These are phyloP conservation scores for Nymphalis urticae DNA, from an alignment of 2,888 invertebrate genomes.

Conservation along the genomic window DNA sequence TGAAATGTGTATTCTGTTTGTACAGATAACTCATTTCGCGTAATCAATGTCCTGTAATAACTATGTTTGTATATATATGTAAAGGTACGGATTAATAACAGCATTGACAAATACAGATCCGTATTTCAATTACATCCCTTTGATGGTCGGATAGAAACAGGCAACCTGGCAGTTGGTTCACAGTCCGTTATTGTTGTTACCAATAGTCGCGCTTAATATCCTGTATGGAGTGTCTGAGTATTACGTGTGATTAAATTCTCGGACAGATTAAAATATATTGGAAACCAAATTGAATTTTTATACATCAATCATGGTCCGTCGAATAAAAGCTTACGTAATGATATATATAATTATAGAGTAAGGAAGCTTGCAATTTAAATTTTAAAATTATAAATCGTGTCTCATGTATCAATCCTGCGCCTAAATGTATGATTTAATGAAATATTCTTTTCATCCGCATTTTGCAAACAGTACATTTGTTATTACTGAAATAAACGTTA, in stretches of 20 bases:
- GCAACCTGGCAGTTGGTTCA: conserved; percentile 3
- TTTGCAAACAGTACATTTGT: no score
- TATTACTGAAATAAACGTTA: no score
- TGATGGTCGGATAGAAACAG: conserved; percentile 12
- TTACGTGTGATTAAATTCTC: conserved; percentile 2
- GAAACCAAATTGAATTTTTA: no score
- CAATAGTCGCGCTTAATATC: conserved; percentile 11
- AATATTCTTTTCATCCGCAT: no score
- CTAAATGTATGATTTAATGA: no score
- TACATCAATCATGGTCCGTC: no score
- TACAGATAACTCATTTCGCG: background rate
- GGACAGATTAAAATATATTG: background rate
- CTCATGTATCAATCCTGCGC: no score
- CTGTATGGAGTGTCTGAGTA: conserved; percentile 4
- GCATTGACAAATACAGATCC: conserved; percentile 21
- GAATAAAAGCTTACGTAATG: no score
- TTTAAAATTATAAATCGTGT: no score
- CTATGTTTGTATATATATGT: background rate
- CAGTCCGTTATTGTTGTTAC: conserved; percentile 10
- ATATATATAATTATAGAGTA: no score
- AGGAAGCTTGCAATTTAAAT: no score
- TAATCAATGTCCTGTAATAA: background rate
- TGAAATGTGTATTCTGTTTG: no score
- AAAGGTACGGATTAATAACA: conserved; percentile 10
- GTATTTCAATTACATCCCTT: conserved; percentile 24